Evolutionary conservation across 2,888 invertebrate species (phyloP).

Genomic region (Therioaphis trifolii): DNA sequence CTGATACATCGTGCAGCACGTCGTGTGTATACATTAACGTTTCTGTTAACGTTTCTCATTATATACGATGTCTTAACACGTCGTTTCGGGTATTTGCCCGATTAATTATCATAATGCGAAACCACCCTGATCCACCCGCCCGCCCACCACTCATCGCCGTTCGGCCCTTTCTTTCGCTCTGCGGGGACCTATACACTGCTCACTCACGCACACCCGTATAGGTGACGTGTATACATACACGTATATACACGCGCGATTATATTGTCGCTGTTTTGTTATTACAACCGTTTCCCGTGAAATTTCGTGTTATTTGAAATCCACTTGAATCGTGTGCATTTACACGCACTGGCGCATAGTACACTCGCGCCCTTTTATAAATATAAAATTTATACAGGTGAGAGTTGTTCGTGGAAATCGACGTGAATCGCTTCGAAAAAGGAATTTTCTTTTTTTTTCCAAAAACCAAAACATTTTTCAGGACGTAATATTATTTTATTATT

Average conservation of each 20-base stretch:
- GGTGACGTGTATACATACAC: background rate
- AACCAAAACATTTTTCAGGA: too few species aligned
- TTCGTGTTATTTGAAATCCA: background rate
- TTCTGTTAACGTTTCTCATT: constrained; percentile 31
- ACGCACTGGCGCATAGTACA: background rate
- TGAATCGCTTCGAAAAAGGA: too few species aligned
- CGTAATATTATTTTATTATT: too few species aligned
- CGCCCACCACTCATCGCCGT: too few species aligned
- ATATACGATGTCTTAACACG: constrained; percentile 45
- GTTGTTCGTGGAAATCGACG: too few species aligned
- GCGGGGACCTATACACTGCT: too few species aligned
- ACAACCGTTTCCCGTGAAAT: constrained; percentile 2
- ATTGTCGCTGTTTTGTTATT: constrained; percentile 2
- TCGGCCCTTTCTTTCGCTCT: constrained; percentile 12
- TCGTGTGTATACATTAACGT: constrained; percentile 13
- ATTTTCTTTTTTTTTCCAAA: too few species aligned
- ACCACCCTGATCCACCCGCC: too few species aligned
- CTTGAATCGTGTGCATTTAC: background rate
- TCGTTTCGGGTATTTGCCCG: constrained; percentile 47
- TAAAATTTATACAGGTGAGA: too few species aligned
- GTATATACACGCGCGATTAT: background rate
- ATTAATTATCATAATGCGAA: constrained; percentile 45
- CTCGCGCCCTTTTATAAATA: too few species aligned
- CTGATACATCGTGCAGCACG: background rate
- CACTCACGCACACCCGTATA: background rate